A percentile compares a stretch with the other conserved stretches of the same genome.
Evolutionary conservation across 2,888 invertebrate species (phyloP).

Genomic region (Gymnosoma rotundatum): DNA sequence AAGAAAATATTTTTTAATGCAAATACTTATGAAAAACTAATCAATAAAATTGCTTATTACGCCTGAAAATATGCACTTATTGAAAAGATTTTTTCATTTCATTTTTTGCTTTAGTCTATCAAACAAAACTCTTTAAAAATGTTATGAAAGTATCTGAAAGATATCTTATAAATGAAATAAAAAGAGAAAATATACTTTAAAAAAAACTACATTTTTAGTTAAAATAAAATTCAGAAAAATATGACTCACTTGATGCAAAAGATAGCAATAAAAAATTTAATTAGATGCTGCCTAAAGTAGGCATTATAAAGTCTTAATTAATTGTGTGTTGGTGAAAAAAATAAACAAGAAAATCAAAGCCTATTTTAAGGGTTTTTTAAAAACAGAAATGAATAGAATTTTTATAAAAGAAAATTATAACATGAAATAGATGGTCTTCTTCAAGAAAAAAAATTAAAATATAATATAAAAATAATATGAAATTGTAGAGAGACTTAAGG

Average conservation of each 20-base stretch:
- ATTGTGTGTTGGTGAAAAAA: neutral
- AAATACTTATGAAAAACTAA: slow-evolving; percentile 30
- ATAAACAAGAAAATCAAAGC: neutral
- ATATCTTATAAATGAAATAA: neutral
- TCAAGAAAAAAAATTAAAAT: too few species aligned
- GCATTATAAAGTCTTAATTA: slow-evolving; percentile 17
- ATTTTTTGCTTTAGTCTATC: neutral
- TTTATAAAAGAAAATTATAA: neutral
- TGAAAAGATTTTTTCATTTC: slow-evolving; percentile 45
- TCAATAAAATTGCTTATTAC: slow-evolving; percentile 66
- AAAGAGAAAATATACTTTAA: neutral
- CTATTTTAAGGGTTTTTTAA: slow-evolving; percentile 15
- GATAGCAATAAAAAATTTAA: slow-evolving; percentile 8
- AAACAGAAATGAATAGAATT: neutral
- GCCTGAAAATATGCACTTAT: slow-evolving; percentile 65
- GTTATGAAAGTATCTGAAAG: neutral
- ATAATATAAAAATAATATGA: too few species aligned
- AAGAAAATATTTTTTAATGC: neutral
- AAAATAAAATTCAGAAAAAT: neutral
- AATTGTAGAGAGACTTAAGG: too few species aligned
- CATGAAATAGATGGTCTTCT: neutral
- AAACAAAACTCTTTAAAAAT: neutral
- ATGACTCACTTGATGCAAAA: neutral
- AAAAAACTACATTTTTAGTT: neutral
- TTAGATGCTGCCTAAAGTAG: neutral